These are phyloP conservation scores for Sebastes iracundus DNA, from an alignment of 2,797 vertebrate species.

Conservation along the genomic window DNA sequence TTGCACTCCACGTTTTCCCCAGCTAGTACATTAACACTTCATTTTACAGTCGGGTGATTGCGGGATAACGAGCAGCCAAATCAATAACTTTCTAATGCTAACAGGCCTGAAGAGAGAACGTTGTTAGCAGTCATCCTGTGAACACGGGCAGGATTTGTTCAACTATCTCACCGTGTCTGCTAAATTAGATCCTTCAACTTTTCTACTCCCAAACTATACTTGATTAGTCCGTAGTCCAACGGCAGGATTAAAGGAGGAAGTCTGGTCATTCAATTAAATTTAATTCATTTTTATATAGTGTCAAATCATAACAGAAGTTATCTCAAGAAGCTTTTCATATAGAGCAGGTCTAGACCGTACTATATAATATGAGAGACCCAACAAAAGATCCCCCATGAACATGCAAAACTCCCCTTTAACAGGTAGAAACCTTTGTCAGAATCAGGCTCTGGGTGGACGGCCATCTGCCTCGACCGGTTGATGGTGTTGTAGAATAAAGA, in stretches of 20 bases:
- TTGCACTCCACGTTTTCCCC: neutral
- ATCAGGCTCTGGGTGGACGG: too few species aligned
- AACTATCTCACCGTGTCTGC: neutral
- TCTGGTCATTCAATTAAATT: neutral
- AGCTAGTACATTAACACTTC: slow-evolving; percentile 25
- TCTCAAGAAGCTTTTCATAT: rapidly evolving
- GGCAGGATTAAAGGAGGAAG: neutral
- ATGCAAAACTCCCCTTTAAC: too few species aligned
- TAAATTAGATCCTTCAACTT: neutral
- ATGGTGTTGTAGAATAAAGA: too few species aligned
- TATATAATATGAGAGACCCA: too few species aligned
- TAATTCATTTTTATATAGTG: too few species aligned
- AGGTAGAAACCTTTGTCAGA: too few species aligned
- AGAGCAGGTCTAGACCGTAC: too few species aligned
- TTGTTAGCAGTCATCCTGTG: neutral
- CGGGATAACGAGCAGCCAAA: slow-evolving; percentile 30
- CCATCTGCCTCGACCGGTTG: too few species aligned
- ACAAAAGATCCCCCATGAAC: too few species aligned
- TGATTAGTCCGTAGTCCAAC: neutral
- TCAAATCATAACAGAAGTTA: too few species aligned
- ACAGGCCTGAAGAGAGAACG: neutral
- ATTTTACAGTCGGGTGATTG: slow-evolving; percentile 32
- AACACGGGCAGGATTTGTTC: neutral
- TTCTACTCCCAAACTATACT: neutral
- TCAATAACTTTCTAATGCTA: slow-evolving; percentile 33